Evolutionary conservation across 2,888 invertebrate genomes (phyloP).

Genomic region (Nesidiocoris tenuis): DNA sequence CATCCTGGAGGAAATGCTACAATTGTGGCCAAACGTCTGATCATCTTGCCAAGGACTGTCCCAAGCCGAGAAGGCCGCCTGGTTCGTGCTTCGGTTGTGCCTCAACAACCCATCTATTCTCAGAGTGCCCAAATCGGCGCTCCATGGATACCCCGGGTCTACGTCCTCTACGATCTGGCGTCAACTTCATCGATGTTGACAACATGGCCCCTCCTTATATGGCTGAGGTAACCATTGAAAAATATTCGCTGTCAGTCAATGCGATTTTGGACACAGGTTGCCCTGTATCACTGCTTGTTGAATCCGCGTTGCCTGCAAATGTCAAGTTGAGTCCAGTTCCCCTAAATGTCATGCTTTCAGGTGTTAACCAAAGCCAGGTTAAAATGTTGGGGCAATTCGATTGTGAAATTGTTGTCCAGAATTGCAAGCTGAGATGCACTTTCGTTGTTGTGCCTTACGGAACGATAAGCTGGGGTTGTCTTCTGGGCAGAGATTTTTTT

Average conservation of each 20-base stretch:
- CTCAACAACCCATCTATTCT: not conserved
- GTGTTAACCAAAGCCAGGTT: not conserved
- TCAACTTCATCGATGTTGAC: conserved; percentile 1
- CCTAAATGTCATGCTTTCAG: not conserved
- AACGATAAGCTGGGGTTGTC: conserved; percentile 6
- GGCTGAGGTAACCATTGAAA: not conserved
- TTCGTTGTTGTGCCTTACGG: not conserved
- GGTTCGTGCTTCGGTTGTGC: conserved; percentile 21
- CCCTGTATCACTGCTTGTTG: not conserved
- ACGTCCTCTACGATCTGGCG: not conserved
- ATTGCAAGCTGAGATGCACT: not conserved
- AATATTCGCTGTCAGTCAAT: not conserved
- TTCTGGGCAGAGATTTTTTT: conserved; percentile 16
- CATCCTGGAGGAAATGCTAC: not conserved
- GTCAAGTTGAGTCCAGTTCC: not conserved
- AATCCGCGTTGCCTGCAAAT: not conserved
- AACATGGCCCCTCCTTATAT: not conserved
- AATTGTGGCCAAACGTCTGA: conserved; percentile 8
- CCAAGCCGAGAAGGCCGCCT: not conserved
- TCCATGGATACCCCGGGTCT: not conserved
- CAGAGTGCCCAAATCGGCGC: not conserved
- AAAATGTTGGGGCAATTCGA: not conserved
- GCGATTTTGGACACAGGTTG: conserved; percentile 3
- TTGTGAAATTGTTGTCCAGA: not conserved
- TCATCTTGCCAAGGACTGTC: conserved; percentile 12